Percentiles rank a stretch among this genome's conserved stretches.
Conservation (phyloP, 2,113 vertebrate species). For the Podilymbus podiceps region DNA sequence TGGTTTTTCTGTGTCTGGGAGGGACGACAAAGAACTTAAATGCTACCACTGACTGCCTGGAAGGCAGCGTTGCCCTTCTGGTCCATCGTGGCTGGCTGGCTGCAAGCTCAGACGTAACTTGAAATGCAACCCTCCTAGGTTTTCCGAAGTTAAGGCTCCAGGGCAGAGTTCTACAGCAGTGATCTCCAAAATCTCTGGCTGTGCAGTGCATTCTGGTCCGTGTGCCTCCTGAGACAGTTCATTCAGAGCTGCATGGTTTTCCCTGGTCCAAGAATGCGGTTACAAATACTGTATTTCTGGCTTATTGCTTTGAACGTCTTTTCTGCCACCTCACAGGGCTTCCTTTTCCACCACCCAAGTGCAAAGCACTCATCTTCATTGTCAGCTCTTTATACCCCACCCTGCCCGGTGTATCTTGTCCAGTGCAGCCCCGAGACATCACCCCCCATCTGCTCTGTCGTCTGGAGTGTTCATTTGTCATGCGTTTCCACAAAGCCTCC, state of each 20-base stretch:
- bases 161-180: background rate
- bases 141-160: background rate
- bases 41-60: background rate
- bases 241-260: background rate
- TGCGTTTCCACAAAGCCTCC: background rate
- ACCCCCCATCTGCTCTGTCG: background rate
- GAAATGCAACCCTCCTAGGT: background rate
- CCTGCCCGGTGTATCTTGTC: background rate
- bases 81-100: background rate
- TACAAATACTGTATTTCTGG: background rate
- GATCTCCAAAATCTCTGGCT: conserved; percentile 1
- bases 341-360: background rate
- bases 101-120: background rate
- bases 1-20: background rate
- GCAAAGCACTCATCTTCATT: background rate
- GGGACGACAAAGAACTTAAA: background rate
- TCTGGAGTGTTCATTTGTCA: background rate
- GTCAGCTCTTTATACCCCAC: background rate
- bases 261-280: background rate
- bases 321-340: background rate
- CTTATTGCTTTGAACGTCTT: background rate
- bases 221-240: background rate
- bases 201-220: background rate
- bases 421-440: background rate
- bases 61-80: background rate